Base-by-base conservation (phyloP, 2,888 invertebrate species). In the Leptogaster cylindrica region DNA sequence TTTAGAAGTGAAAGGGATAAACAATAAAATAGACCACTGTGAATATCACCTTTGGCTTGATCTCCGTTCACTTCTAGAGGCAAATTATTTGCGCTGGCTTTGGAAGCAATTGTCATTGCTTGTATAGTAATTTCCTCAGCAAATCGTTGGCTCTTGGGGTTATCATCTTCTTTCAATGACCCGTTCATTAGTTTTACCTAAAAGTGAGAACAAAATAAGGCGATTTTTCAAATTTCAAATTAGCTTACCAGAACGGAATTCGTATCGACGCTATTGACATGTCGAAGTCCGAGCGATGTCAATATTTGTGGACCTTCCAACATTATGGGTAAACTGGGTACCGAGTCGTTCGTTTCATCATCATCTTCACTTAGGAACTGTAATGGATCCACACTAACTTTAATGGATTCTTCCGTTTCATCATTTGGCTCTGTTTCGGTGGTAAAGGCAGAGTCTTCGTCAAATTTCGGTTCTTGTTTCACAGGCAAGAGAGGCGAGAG, bases 341-440 rank as follows among this genome's bases (percentile, higher is more conserved):
- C 28, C 7, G 58, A 8, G 8, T 48, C 64, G 12, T 64, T 33
- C 4, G 71, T 71, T 7, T 71, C 70, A 4, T 68, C 68, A 31
- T 71, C 70, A 14, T 69, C 69, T 7, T 65, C 64, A 68, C 79
- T 80, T 70, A 81, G 75, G 73, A 80, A 81, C 72, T 81, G 75
- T 41, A 77, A 77, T 27, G 81, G 81, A 75, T 81, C 81, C 51
- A 81, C 75, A 67, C 79, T 79, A 68, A 80, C 78, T 51, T 65
- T 71, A 27, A 70, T 58, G 2, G 76, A 77, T 65, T 78, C 78
- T 66, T 79, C 79, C 14, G 70, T 71, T 65, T 67, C 65, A n/a
- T n/a, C n/a, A n/a, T n/a, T n/a, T 12, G 41, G 28, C n/a, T 51
- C 41, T 31, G 76, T 75, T 36, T 73, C 73, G 41, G 76, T 74